phyloP scores from a whole-genome alignment of 2,113 vertebrate genomes.

The Labeo catla region DNA sequence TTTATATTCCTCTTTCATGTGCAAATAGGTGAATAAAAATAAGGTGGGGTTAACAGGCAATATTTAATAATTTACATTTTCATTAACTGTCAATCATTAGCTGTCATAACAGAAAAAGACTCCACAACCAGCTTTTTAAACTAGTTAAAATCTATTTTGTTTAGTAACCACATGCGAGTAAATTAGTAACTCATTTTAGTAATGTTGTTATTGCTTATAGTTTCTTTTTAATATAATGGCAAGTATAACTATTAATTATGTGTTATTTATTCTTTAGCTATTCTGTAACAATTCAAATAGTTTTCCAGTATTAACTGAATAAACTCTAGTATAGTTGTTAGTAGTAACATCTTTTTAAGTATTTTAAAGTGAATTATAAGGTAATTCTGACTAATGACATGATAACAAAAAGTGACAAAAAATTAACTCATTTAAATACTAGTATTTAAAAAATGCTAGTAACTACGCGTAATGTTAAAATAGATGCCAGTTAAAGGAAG shows the following conservation, averaged over 20 bases:
- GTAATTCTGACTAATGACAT: not conserved
- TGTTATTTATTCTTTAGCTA: not conserved
- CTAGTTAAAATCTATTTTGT: not conserved
- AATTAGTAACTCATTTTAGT: not conserved
- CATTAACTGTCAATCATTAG: not conserved
- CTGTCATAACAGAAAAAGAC: not conserved
- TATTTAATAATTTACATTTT: not conserved
- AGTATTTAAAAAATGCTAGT: not conserved
- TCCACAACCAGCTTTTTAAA: not conserved
- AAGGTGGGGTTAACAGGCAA: not conserved
- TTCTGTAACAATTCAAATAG: not conserved
- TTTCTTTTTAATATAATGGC: not conserved
- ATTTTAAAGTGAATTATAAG: not conserved
- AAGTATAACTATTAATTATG: not conserved
- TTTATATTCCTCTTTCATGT: not conserved
- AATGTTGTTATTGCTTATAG: not conserved
- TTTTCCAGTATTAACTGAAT: not conserved
- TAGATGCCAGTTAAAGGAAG: not conserved
- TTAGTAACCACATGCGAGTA: not conserved
- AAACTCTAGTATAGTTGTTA: not conserved
- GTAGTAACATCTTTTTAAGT: not conserved
- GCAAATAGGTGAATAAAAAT: not conserved
- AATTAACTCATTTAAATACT: not conserved
- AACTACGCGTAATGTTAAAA: not conserved
- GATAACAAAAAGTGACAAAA: not conserved